Percentiles rank a stretch among this genome's conserved stretches.
Evolutionary conservation across 2,113 vertebrate species (phyloP).

Genomic region (Nanorana parkeri): DNA sequence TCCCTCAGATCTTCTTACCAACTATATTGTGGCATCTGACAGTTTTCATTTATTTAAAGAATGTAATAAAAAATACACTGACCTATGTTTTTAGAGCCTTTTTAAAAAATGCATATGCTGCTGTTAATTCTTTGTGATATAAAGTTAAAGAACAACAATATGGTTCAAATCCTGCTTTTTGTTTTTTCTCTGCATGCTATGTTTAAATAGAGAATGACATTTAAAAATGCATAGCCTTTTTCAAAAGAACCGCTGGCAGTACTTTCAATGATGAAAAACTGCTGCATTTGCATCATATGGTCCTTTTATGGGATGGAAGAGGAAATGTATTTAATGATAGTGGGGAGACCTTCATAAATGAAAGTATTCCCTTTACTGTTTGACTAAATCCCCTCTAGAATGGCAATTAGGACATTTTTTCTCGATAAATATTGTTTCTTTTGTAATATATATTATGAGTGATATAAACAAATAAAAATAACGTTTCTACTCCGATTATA

Average conservation of each 20-base stretch:
- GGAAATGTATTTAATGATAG: constrained; percentile 7
- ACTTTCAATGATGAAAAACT: background rate
- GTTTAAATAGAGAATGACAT: background rate
- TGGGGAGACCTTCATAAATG: background rate
- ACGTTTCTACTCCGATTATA: too few species aligned
- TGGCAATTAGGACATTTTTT: too few species aligned
- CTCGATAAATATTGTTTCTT: too few species aligned
- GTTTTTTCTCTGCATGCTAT: constrained; percentile 15
- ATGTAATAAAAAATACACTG: constrained; percentile 1
- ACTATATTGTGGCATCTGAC: constrained; percentile 38
- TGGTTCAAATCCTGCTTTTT: constrained; percentile 26
- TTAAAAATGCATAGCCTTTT: background rate
- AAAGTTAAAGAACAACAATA: constrained; percentile 32
- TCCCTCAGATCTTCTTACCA: constrained; percentile 37
- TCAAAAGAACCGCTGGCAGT: constrained; percentile 1
- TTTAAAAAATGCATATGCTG: constrained; percentile 46
- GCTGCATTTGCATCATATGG: constrained; percentile 1
- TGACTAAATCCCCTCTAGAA: background rate
- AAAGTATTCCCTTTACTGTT: background rate
- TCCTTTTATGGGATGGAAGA: background rate
- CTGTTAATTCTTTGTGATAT: constrained; percentile 43
- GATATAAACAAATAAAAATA: too few species aligned
- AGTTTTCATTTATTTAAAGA: constrained; percentile 44
- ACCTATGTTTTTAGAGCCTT: constrained; percentile 19
- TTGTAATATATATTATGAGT: too few species aligned